Conservation (phyloP, 2,888 invertebrate genomes). For the Gisinianus flammeolus region DNA sequence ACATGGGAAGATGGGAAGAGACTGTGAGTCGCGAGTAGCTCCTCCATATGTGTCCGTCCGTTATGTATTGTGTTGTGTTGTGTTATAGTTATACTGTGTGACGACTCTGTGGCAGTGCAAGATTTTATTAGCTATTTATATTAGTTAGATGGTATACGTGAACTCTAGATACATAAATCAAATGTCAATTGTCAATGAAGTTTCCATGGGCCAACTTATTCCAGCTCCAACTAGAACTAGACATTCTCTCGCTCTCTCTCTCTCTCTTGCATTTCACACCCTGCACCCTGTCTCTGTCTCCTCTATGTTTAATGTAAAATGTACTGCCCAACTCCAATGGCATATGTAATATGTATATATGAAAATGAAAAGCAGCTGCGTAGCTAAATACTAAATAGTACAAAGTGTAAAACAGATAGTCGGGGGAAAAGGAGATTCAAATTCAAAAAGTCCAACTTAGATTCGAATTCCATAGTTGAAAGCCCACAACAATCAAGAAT, state of each 20-base stretch:
- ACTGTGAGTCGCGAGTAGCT: too few relatives aligned
- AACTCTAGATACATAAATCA: constrained; percentile 27
- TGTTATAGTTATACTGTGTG: not conserved
- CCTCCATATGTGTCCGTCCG: not conserved
- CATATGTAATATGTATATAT: too few relatives aligned
- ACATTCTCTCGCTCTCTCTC: too few relatives aligned
- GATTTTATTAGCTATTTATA: constrained; percentile 1
- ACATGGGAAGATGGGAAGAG: too few relatives aligned
- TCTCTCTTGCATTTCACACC: constrained; percentile 5
- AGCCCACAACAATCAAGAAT: too few relatives aligned
- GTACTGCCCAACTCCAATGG: too few relatives aligned
- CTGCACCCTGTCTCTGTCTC: not conserved
- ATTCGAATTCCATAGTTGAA: too few relatives aligned
- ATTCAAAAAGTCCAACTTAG: too few relatives aligned
- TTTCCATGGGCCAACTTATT: not conserved
- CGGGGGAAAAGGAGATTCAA: not conserved
- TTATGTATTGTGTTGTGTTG: not conserved
- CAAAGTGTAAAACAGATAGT: too few relatives aligned
- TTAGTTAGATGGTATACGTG: constrained; percentile 18
- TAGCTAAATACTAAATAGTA: too few relatives aligned
- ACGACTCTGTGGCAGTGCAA: not conserved
- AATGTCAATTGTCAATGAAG: constrained; percentile 22
- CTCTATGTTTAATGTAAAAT: not conserved
- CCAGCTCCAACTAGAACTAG: not conserved
- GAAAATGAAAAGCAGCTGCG: too few relatives aligned